Conservation (phyloP, 2,113 vertebrate genomes). For the Rhynchopsitta pachyrhyncha region DNA sequence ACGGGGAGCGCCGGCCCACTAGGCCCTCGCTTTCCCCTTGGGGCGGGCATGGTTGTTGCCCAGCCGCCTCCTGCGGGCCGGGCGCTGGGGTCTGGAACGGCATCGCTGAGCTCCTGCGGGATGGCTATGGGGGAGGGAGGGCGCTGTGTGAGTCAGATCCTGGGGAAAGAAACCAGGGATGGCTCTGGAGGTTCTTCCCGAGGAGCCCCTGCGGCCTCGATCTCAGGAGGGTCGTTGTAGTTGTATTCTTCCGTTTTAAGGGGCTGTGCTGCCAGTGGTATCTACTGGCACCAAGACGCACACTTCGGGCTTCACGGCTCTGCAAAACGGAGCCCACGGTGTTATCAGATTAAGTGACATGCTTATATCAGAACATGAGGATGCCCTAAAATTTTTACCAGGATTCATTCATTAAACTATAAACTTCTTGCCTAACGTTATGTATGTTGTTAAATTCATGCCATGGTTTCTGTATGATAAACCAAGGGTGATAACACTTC, state of each 20-base stretch:
- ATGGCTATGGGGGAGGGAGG: background rate
- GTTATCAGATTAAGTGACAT: no score
- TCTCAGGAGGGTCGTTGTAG: fast-evolving
- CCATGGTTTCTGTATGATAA: background rate
- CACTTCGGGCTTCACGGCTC: fast-evolving
- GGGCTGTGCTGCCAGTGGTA: background rate
- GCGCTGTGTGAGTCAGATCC: fast-evolving
- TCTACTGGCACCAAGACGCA: fast-evolving
- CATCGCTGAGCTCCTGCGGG: background rate
- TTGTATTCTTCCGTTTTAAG: no score
- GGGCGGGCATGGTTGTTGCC: background rate
- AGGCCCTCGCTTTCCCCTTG: no score
- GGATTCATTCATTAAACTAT: background rate
- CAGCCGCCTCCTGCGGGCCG: background rate
- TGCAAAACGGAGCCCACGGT: fast-evolving
- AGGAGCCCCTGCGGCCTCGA: background rate
- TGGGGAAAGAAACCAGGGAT: background rate
- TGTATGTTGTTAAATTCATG: background rate
- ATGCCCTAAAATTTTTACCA: no score
- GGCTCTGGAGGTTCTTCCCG: background rate
- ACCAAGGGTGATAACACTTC: background rate
- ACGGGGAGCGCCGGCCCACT: background rate
- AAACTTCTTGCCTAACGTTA: background rate
- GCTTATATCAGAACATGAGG: background rate
- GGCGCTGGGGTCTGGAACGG: background rate